Evolutionary conservation across 30 jellyfish, hydroid and myxozoan genomes (phyloP).

Genomic region (Aurelia sp.): DNA sequence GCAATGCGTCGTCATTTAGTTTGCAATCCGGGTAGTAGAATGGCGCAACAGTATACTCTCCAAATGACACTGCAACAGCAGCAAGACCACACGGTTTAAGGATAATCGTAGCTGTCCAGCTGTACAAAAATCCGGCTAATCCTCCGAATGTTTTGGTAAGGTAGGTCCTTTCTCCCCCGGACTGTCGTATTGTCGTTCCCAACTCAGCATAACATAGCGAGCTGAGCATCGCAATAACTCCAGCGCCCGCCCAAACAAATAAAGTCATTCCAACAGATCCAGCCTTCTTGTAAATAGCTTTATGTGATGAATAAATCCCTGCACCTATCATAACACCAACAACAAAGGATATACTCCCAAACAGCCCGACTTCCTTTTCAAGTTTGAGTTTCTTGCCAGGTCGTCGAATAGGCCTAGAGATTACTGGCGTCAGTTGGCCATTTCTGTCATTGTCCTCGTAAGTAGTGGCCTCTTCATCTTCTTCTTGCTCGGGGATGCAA

Average conservation of each 20-base stretch:
- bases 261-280: constrained; percentile 94
- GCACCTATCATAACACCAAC: constrained; percentile 99
- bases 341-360: constrained; percentile 94
- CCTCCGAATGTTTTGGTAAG: constrained; percentile 84
- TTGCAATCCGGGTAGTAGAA: constrained; percentile 84
- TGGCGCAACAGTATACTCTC: constrained; percentile 86
- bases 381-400: constrained; percentile 75
- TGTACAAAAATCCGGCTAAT: constrained; percentile 85
- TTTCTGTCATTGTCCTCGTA: constrained; percentile 55
- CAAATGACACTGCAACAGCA: constrained; percentile 94
- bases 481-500: constrained; percentile 73
- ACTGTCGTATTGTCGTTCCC: constrained; percentile 88
- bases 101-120: constrained; percentile 93
- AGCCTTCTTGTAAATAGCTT: constrained; percentile 71
- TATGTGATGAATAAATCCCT: constrained; percentile 97
- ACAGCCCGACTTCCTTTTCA: constrained; percentile 82
- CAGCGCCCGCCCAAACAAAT: constrained; percentile 93
- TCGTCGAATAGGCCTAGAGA: constrained; percentile 47
- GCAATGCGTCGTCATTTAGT: constrained; percentile 20
- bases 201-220: constrained; percentile 96
- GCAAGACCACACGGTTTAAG: constrained; percentile 93
- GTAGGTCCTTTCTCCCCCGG: constrained; percentile 99
- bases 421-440: constrained; percentile 64
- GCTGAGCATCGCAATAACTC: constrained; percentile 87
- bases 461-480: constrained; percentile 46